These are phyloP conservation scores for Lumbricus terrestris DNA, from an alignment of 2,888 invertebrate genomes.

Conservation along the genomic window DNA sequence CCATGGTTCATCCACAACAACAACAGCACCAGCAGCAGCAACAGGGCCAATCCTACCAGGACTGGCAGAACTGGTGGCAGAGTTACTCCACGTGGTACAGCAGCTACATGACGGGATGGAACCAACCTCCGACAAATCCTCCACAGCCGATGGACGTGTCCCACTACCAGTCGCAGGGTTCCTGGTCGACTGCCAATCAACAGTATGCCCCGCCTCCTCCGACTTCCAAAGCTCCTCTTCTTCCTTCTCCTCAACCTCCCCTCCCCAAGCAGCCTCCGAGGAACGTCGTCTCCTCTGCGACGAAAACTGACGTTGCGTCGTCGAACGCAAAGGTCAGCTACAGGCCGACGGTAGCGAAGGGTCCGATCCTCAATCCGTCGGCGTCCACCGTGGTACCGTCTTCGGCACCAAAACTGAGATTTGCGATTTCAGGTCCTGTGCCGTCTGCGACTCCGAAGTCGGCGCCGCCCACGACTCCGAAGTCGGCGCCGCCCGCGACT, in stretches of 20 bases:
- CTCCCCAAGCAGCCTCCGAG: background rate
- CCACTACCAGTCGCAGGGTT: background rate
- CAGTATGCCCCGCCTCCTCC: background rate
- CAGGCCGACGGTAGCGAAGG: background rate
- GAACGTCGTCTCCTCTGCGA: background rate
- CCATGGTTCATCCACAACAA: background rate
- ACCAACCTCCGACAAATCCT: background rate
- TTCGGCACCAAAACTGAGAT: background rate
- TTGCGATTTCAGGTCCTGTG: background rate
- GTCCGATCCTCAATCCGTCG: background rate
- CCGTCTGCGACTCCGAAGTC: background rate
- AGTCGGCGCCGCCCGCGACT: background rate
- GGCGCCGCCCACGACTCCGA: background rate
- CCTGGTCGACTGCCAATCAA: background rate
- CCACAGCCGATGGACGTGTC: background rate
- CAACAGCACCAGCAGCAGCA: background rate
- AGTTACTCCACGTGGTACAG: background rate
- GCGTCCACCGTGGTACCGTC: background rate
- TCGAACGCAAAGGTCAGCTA: background rate
- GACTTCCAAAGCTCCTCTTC: background rate
- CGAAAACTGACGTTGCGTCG: background rate
- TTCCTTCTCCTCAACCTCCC: background rate
- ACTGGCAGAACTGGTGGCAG: background rate
- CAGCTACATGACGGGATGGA: conserved; percentile 3
- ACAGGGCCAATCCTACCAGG: background rate